Conservation (phyloP, 2,888 invertebrate species). For the Andrena bicolor region DNA sequence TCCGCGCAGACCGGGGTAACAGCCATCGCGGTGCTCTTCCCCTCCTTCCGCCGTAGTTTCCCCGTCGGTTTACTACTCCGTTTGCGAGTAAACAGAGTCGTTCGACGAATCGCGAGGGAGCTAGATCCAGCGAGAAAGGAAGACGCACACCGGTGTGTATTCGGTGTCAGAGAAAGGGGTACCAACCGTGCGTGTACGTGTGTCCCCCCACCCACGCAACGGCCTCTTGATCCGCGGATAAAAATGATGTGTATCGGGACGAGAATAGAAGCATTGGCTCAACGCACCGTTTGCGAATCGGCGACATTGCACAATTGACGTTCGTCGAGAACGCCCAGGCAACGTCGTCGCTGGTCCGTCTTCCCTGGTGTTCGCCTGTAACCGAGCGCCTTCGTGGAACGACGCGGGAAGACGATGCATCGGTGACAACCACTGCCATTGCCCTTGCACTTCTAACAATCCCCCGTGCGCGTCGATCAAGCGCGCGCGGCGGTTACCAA, state of each 20-base stretch:
- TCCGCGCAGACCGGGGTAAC: not conserved
- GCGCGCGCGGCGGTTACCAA: conserved; percentile 52
- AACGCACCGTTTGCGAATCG: conserved; percentile 39
- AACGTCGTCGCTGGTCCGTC: not conserved
- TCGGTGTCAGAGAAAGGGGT: not conserved
- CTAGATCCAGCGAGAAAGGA: conserved; percentile 25
- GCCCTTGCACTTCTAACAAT: conserved; percentile 63
- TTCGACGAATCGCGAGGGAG: conserved; percentile 30
- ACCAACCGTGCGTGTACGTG: not conserved
- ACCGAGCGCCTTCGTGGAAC: not conserved
- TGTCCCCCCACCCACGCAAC: not conserved
- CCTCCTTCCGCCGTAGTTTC: not conserved
- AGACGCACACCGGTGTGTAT: not conserved
- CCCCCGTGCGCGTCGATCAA: conserved; percentile 40
- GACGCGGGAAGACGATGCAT: conserved; percentile 7
- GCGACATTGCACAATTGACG: conserved; percentile 54
- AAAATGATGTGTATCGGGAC: conserved; percentile 32
- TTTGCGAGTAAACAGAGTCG: conserved; percentile 50
- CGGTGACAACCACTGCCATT: conserved; percentile 58
- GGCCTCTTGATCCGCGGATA: not conserved
- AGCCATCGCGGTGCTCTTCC: not conserved
- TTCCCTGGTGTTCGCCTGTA: not conserved
- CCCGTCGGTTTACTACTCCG: conserved; percentile 10
- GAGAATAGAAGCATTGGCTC: conserved; percentile 59
- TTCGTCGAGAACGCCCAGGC: conserved; percentile 10